Evolutionary conservation across 2,888 invertebrate genomes (phyloP), one percentile per base, ranked within the genome.

Genomic region (Cistogaster globosa): DNA sequence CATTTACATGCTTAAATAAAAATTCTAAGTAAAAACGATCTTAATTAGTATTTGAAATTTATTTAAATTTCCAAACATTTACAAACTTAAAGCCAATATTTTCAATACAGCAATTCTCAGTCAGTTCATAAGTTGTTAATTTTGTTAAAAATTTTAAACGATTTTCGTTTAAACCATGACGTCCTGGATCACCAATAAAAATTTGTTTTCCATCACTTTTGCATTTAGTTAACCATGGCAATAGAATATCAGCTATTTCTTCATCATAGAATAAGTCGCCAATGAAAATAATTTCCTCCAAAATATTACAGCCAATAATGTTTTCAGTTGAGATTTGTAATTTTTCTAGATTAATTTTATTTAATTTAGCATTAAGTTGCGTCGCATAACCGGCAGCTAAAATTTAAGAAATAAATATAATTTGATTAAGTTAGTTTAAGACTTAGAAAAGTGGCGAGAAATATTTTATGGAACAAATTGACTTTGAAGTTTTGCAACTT

Each of bases 241-340:
- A 93, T 48, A 95, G 89, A n/a, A 88, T 68, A 8, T 90, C 92
- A 0, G 94, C 93, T 83, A 95, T 94, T 65, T 94, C 93, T 82
- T 94, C 93, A 88, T 96, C 95, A 89, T 96, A 96, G 87, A 96
- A 94, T 93, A 96, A 94, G 89, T 96, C 96, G 0, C 96, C 96
- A 51, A 96, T 92, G n/a, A 96, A 90, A 83, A 96, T 92, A 2
- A 94, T 92, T 87, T 95, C 95, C 22, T 88, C 88, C 0, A 84
- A 26, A 92, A 91, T 87, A 82, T 92, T 92, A 12, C 88, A 81
- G 0, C 93, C 93, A 60, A 95, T 91, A 38, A 94, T 89, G 88
- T 95, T 93, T 5, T 86, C 71, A 9, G 36, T 91, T 86, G 20
- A 90, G 89, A 71, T 91, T 92, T 6, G 63, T 91, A 89, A 16